Evolutionary conservation across 2,888 invertebrate species (phyloP).

Genomic region (Drosophila emarginata): DNA sequence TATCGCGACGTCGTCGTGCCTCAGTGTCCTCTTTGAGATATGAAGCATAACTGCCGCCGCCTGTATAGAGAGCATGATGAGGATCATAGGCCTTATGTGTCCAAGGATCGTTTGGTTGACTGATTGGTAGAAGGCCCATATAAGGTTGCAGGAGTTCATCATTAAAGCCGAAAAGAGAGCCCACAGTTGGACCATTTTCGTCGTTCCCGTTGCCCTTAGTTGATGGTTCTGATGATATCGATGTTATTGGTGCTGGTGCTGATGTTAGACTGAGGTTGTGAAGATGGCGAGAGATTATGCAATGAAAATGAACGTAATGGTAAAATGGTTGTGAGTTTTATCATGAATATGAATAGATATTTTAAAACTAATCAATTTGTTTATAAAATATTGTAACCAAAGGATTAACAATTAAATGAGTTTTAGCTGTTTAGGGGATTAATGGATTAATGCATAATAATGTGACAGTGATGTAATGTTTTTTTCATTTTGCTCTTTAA

Average conservation of each 20-base stretch:
- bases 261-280: conserved; percentile 57
- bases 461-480: neutral
- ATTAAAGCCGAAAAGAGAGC: conserved; percentile 48
- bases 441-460: neutral
- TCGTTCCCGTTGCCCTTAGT: conserved; percentile 19
- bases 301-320: conserved; percentile 55
- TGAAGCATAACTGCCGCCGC: conserved; percentile 73
- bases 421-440: neutral
- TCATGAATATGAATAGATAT: neutral
- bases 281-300: conserved; percentile 39
- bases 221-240: conserved; percentile 19
- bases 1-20: conserved; percentile 61
- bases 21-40: conserved; percentile 48
- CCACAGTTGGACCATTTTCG: conserved; percentile 25
- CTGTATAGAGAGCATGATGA: conserved; percentile 62
- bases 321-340: conserved; percentile 21
- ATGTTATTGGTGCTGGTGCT: conserved; percentile 36
- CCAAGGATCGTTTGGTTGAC: conserved; percentile 78
- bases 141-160: conserved; percentile 70
- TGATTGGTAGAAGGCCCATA: conserved; percentile 73
- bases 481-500: neutral
- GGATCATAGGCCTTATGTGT: conserved; percentile 62
- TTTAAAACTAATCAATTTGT: neutral
- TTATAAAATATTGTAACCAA: neutral
- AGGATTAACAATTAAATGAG: too few relatives aligned